A percentile compares a stretch with the other conserved stretches of the same genome.
These are phyloP conservation scores for Oncopodura yosiiana DNA, from an alignment of 1,140 invertebrate genomes.

Conservation along the genomic window DNA sequence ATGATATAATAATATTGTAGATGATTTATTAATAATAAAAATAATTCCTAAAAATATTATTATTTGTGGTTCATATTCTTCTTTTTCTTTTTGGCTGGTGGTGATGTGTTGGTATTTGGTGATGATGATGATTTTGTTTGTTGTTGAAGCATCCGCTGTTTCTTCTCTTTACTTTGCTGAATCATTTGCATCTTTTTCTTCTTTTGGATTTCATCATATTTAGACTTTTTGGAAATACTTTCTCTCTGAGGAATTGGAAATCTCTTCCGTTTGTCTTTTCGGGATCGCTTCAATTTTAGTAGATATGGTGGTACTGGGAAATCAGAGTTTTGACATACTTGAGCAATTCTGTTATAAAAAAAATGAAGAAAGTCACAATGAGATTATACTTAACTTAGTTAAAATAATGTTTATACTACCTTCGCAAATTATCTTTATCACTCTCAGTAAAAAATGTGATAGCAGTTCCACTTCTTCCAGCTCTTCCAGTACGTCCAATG, in stretches of 20 bases:
- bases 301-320: slow-evolving; percentile 84
- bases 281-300: slow-evolving; percentile 63
- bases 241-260: slow-evolving; percentile 2
- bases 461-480: slow-evolving; percentile 74
- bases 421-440: slow-evolving; percentile 70
- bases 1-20: too few species aligned
- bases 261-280: slow-evolving; percentile 51
- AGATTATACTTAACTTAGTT: background rate
- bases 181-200: slow-evolving; percentile 9
- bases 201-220: slow-evolving; percentile 12
- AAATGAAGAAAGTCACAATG: slow-evolving; percentile 11
- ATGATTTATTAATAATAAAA: too few species aligned
- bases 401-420: slow-evolving; percentile 44
- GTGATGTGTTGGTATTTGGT: too few species aligned
- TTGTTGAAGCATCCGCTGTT: background rate
- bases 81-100: too few species aligned
- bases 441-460: slow-evolving; percentile 90
- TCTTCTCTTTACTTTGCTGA: background rate
- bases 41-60: too few species aligned
- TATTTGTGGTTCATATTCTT: too few species aligned
- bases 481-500: slow-evolving; percentile 83
- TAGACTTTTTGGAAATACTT: slow-evolving; percentile 1
- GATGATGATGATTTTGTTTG: slow-evolving; percentile 1
- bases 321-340: slow-evolving; percentile 75
- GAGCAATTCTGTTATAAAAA: slow-evolving; percentile 60